Percentiles rank a stretch among this genome's conserved stretches.
phyloP scores from a whole-genome alignment of 2,113 vertebrate species.

The Ophthalmolycus amberensis region DNA sequence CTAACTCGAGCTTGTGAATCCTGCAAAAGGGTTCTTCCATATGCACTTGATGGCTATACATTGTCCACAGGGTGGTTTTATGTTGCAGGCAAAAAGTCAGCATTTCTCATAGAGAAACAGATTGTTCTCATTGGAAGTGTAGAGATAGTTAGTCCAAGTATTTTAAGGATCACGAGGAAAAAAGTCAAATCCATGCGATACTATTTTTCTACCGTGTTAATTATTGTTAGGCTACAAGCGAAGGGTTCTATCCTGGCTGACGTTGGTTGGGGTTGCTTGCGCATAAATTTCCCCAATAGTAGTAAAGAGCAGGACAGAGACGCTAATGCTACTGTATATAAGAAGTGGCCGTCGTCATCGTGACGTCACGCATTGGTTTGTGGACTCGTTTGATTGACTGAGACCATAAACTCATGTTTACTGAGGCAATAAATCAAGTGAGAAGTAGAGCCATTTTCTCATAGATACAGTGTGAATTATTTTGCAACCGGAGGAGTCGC shows the following conservation, averaged over 20 bases:
- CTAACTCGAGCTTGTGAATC: not conserved
- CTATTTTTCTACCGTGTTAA: not conserved
- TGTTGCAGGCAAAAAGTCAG: not conserved
- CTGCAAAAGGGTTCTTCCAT: not conserved
- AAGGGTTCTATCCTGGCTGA: not conserved
- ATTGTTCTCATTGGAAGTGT: not conserved
- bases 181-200: not conserved
- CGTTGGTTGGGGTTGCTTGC: not conserved
- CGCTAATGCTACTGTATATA: not conserved
- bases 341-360: not conserved
- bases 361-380: not conserved
- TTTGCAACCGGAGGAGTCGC: not conserved
- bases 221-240: not conserved
- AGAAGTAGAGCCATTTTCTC: not conserved
- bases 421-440: not conserved
- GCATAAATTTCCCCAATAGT: not conserved
- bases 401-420: not conserved
- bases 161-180: not conserved
- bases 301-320: not conserved
- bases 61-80: not conserved
- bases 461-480: not conserved
- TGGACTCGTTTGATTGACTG: not conserved
- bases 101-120: not conserved
- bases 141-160: not conserved
- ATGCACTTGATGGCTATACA: not conserved